A percentile compares a stretch with the other conserved stretches of the same genome.
phyloP scores from a whole-genome alignment of 2,888 invertebrate species.

The Ennomos fuscantarius region DNA sequence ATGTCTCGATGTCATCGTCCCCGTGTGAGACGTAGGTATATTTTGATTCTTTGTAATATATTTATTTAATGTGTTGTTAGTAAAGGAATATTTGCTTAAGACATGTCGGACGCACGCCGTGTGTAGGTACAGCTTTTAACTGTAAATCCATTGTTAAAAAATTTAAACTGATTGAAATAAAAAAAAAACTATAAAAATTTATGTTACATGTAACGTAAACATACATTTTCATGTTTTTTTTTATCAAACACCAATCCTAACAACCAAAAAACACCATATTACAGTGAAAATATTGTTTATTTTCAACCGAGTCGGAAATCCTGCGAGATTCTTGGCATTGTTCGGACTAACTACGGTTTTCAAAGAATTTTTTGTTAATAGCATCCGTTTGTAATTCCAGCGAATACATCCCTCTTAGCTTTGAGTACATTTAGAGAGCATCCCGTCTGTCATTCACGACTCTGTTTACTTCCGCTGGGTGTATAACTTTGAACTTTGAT shows the following conservation, averaged over 20 bases:
- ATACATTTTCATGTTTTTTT: no score
- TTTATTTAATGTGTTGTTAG: no score
- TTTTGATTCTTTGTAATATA: no score
- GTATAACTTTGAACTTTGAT: not conserved
- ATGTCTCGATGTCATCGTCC: no score
- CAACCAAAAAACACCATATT: not conserved
- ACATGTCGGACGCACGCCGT: no score
- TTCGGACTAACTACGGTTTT: not conserved
- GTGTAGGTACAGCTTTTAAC: no score
- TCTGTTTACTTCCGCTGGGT: not conserved
- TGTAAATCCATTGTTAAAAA: no score
- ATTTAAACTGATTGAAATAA: no score
- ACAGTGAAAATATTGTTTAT: not conserved
- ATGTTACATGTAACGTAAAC: no score
- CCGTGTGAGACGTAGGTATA: no score
- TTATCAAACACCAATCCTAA: not conserved
- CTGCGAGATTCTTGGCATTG: conserved; percentile 15
- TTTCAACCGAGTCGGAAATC: conserved; percentile 13
- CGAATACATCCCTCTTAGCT: not conserved
- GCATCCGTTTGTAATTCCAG: conserved; percentile 10
- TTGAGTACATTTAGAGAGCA: not conserved
- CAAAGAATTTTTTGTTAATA: not conserved
- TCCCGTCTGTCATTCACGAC: not conserved
- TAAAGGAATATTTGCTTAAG: no score
- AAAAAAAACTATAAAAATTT: no score